These are phyloP conservation scores for Calliopum simillimum DNA, from an alignment of 2,888 invertebrate genomes.

Conservation along the genomic window DNA sequence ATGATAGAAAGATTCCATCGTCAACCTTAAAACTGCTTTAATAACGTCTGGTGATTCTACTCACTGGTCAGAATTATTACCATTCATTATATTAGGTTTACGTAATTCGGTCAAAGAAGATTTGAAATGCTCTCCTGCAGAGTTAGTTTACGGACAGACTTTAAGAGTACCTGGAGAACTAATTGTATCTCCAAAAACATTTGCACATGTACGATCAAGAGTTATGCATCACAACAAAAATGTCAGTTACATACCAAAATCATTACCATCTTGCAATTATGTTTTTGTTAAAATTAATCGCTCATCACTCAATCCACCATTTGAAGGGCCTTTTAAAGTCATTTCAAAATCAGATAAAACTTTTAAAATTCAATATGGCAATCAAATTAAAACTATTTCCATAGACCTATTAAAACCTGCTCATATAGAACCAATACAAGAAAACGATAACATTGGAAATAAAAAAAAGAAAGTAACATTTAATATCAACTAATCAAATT, in stretches of 20 bases:
- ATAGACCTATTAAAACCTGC: background rate
- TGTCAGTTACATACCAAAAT: too few species aligned
- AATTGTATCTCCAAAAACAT: background rate
- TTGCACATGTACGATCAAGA: background rate
- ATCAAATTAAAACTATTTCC: slow-evolving; percentile 1
- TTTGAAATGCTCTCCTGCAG: too few species aligned
- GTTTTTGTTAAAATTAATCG: slow-evolving; percentile 11
- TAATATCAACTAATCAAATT: too few species aligned
- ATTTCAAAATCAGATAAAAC: background rate
- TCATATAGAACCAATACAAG: too few species aligned
- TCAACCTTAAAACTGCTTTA: background rate
- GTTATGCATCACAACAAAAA: background rate
- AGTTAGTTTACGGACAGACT: too few species aligned
- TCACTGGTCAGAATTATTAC: too few species aligned
- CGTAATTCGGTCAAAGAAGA: too few species aligned
- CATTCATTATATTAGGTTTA: too few species aligned
- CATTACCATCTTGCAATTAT: too few species aligned
- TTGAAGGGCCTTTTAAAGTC: slow-evolving; percentile 10
- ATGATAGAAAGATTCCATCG: slow-evolving; percentile 7
- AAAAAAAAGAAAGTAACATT: too few species aligned
- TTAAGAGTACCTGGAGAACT: too few species aligned
- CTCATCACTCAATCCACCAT: background rate
- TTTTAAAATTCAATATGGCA: slow-evolving; percentile 1
- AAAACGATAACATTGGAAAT: too few species aligned
- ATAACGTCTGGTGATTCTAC: background rate